These are phyloP conservation scores for Gastrophysa polygoni DNA, from an alignment of 2,888 invertebrate genomes.

Conservation along the genomic window DNA sequence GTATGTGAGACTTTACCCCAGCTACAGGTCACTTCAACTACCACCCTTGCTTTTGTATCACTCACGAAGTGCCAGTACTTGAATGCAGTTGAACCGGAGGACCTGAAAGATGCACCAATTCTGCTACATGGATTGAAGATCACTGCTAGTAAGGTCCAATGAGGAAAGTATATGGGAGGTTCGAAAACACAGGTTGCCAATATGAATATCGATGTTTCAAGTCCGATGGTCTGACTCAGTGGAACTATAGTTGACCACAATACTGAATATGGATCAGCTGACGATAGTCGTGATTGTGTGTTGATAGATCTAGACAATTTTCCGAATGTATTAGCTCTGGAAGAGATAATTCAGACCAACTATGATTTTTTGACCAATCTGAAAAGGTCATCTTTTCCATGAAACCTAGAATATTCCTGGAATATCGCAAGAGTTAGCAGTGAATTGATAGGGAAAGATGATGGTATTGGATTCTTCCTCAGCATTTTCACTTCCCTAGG, in stretches of 20 bases:
- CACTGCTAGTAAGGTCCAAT: conserved; percentile 96
- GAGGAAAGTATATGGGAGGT: conserved; percentile 95
- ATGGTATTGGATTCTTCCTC: no score
- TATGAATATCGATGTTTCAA: conserved; percentile 87
- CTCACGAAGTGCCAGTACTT: conserved; percentile 84
- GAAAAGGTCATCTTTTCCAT: no score
- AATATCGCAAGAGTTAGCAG: no score
- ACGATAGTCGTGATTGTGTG: conserved; percentile 58
- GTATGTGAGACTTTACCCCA: no score
- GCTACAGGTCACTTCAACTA: conserved; percentile 90
- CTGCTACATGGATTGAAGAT: conserved; percentile 78
- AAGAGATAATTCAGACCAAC: conserved; percentile 73
- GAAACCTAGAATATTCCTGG: no score
- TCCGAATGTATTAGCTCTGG: conserved; percentile 72
- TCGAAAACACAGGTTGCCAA: conserved; percentile 81
- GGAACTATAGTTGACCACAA: conserved; percentile 85
- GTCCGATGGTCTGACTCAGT: conserved; percentile 94
- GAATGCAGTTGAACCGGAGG: conserved; percentile 86
- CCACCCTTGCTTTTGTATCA: conserved; percentile 80
- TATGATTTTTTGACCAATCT: conserved; percentile 73
- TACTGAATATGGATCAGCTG: conserved; percentile 78
- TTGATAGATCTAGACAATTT: conserved; percentile 37
- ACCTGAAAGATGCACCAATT: conserved; percentile 77
- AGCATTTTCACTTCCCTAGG: no score
- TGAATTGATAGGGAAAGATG: no score